phyloP scores from a whole-genome alignment of 2,888 invertebrate genomes.

The Drosophila tanythrix region DNA sequence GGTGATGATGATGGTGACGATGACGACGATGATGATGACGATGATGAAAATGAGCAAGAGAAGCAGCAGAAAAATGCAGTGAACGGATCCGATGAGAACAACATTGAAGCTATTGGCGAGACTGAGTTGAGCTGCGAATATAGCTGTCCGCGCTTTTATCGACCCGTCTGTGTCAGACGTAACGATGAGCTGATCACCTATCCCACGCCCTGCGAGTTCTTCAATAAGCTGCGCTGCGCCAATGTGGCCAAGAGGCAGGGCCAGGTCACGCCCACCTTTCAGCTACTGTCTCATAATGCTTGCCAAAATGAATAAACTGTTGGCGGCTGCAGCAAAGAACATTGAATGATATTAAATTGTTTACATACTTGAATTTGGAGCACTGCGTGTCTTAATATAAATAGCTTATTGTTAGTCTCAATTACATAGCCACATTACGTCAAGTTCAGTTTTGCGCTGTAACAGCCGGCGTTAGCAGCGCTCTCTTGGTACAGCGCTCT shows the following conservation, averaged over 20 bases:
- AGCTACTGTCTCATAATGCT: conserved; percentile 43
- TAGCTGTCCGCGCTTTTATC: conserved; percentile 73
- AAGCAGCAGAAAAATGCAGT: neutral
- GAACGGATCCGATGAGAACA: neutral
- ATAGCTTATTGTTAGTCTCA: too few relatives aligned
- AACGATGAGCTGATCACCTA: conserved; percentile 46
- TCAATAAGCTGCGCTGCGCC: conserved; percentile 62
- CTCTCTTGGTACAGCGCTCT: too few relatives aligned
- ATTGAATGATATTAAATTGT: too few relatives aligned
- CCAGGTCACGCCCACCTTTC: conserved; percentile 35
- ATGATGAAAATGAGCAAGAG: neutral
- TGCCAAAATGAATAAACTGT: conserved; percentile 17
- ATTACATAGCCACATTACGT: too few relatives aligned
- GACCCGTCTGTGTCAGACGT: conserved; percentile 57
- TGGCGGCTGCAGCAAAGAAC: too few relatives aligned
- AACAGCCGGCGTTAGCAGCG: too few relatives aligned
- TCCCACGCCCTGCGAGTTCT: conserved; percentile 65
- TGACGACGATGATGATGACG: neutral
- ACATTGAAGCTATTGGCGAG: conserved; percentile 42
- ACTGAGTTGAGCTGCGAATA: conserved; percentile 52
- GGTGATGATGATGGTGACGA: neutral
- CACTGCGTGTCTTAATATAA: too few relatives aligned
- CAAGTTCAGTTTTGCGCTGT: too few relatives aligned
- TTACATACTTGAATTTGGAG: too few relatives aligned
- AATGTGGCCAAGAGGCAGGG: conserved; percentile 37